Evolutionary conservation across 2,888 invertebrate genomes (phyloP).

Genomic region (Xylota segnis): DNA sequence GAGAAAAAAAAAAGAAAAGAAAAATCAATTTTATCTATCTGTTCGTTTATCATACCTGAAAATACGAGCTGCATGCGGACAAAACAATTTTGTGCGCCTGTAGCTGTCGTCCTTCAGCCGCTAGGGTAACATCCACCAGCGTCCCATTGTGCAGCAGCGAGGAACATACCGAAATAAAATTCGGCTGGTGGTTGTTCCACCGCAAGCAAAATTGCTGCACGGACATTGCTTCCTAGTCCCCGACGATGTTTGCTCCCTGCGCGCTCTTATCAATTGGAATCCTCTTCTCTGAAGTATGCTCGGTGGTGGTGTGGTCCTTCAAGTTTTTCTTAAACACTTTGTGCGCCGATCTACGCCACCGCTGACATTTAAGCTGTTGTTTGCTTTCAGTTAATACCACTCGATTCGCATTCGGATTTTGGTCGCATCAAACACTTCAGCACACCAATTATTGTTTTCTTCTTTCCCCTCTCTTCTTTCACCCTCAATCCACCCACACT

Average conservation of each 20-base stretch:
- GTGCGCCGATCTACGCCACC: slow-evolving; percentile 56
- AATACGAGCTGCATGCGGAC: slow-evolving; percentile 96
- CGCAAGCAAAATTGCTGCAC: slow-evolving; percentile 92
- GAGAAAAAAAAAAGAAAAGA: slow-evolving; percentile 18
- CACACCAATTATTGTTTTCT: slow-evolving; percentile 41
- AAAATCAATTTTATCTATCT: slow-evolving; percentile 54
- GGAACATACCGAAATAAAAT: slow-evolving; percentile 95
- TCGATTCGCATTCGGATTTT: slow-evolving; percentile 30
- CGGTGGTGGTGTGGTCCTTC: slow-evolving; percentile 1
- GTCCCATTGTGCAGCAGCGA: slow-evolving; percentile 92
- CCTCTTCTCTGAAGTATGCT: neutral
- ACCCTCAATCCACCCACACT: slow-evolving; percentile 10
- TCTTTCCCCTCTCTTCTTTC: slow-evolving; percentile 13
- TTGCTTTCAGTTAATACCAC: slow-evolving; percentile 44
- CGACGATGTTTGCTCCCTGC: slow-evolving; percentile 32
- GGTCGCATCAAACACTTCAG: slow-evolving; percentile 18
- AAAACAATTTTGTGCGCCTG: slow-evolving; percentile 96
- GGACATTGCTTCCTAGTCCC: slow-evolving; percentile 85
- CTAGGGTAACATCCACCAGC: slow-evolving; percentile 94
- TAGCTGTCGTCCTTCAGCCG: slow-evolving; percentile 94
- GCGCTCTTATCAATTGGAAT: slow-evolving; percentile 32
- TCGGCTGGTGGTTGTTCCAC: slow-evolving; percentile 98
- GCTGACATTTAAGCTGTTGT: slow-evolving; percentile 46
- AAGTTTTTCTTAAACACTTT: slow-evolving; percentile 39
- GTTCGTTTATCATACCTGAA: slow-evolving; percentile 87